Conservation (phyloP, 2,113 vertebrate species). For the Calyptomena viridis region DNA sequence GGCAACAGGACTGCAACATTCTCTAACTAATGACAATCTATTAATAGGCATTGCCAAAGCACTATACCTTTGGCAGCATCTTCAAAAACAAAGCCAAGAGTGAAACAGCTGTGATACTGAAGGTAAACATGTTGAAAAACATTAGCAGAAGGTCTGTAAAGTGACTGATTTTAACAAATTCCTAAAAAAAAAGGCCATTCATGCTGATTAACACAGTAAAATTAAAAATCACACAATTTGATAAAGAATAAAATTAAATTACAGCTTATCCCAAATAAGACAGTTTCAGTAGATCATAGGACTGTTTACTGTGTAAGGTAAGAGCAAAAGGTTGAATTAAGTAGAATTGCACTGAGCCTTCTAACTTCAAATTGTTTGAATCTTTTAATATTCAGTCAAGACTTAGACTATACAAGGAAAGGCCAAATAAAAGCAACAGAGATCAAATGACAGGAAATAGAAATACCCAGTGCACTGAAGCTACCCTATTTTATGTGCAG, state of each 20-base stretch:
- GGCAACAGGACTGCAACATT: neutral
- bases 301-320: neutral
- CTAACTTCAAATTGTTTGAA: neutral
- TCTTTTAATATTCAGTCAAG: neutral
- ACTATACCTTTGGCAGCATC: neutral
- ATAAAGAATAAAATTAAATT: constrained; percentile 32
- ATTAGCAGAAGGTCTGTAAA: constrained; percentile 52
- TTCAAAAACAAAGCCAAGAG: constrained; percentile 28
- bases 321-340: neutral
- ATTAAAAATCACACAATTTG: constrained; percentile 12
- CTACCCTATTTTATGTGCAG: neutral
- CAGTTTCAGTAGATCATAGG: neutral
- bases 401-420: neutral
- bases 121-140: constrained; percentile 52
- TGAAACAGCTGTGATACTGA: constrained; percentile 54
- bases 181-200: neutral
- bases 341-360: neutral
- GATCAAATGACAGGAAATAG: neutral
- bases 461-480: neutral
- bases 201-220: constrained; percentile 14
- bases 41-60: constrained; percentile 12
- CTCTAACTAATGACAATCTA: neutral
- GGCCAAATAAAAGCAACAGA: neutral
- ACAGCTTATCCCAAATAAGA: neutral
- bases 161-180: neutral